phyloP scores from a whole-genome alignment of 2,888 invertebrate species.

The Pharmacophagus antenor region DNA sequence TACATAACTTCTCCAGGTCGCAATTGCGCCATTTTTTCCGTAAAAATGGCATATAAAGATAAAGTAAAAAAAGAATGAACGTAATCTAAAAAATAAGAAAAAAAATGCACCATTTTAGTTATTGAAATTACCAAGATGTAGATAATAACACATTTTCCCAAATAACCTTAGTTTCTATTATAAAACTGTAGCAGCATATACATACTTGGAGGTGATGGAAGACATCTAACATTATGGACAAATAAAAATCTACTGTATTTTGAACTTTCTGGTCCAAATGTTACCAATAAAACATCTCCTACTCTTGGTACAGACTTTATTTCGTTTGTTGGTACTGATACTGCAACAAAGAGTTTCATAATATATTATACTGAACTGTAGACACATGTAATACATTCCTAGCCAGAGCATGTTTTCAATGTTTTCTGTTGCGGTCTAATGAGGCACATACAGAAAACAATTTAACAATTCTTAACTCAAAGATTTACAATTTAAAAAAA shows the following conservation, averaged over 20 bases:
- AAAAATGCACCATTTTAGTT: not conserved
- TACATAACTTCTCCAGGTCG: slow-evolving; percentile 55
- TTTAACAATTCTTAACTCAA: no score
- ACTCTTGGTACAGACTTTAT: slow-evolving; percentile 53
- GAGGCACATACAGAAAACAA: no score
- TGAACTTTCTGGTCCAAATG: slow-evolving; percentile 54
- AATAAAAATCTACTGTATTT: slow-evolving; percentile 59
- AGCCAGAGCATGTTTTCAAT: not conserved
- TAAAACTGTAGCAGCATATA: slow-evolving; percentile 30
- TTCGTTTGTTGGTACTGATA: slow-evolving; percentile 55
- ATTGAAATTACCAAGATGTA: not conserved
- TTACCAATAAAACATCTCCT: slow-evolving; percentile 62
- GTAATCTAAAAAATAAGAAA: slow-evolving; percentile 53
- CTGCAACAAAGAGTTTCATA: slow-evolving; percentile 44
- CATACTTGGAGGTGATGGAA: slow-evolving; percentile 65
- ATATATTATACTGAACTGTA: not conserved
- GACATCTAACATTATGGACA: slow-evolving; percentile 60
- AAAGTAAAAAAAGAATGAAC: slow-evolving; percentile 59
- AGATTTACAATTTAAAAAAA: no score
- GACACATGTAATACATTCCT: not conserved
- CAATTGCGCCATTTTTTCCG: slow-evolving; percentile 56
- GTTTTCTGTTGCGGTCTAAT: no score
- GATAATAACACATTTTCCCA: not conserved
- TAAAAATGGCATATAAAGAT: slow-evolving; percentile 59
- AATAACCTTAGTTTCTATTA: not conserved